A percentile compares a stretch with the other conserved stretches of the same genome.
Conservation (phyloP, 2,888 invertebrate genomes). For the Aporophyla nigra region DNA sequence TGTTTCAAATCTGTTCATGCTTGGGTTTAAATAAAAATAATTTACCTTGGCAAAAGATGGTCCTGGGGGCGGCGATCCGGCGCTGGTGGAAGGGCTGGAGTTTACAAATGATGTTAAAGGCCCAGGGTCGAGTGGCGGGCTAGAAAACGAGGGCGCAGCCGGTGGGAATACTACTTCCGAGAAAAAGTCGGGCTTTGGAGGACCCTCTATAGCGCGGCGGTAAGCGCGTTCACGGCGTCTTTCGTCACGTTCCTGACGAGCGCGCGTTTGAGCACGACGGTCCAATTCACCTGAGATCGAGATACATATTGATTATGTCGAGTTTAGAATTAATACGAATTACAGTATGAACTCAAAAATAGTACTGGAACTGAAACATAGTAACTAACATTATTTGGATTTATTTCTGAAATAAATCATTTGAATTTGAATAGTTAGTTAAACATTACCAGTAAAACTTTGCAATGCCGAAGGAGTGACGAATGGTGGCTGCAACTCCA, state of each 20-base stretch:
- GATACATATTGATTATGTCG: background rate
- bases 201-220: slow-evolving; percentile 93
- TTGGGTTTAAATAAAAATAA: background rate
- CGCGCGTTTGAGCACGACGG: slow-evolving; percentile 93
- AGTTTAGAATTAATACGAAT: background rate
- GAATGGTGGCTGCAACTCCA: slow-evolving; percentile 94
- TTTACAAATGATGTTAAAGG: slow-evolving; percentile 62
- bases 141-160: slow-evolving; percentile 73
- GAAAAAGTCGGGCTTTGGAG: slow-evolving; percentile 92
- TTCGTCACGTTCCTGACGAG: slow-evolving; percentile 94
- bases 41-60: slow-evolving; percentile 88
- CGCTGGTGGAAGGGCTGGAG: slow-evolving; percentile 68
- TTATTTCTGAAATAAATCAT: too few relatives aligned
- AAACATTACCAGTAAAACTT: slow-evolving; percentile 92
- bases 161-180: slow-evolving; percentile 84
- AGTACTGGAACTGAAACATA: background rate
- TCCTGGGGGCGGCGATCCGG: slow-evolving; percentile 77
- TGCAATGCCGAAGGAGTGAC: slow-evolving; percentile 93
- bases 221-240: slow-evolving; percentile 95
- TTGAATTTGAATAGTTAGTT: too few relatives aligned
- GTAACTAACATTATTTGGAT: too few relatives aligned
- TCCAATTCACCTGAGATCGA: slow-evolving; percentile 93
- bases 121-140: slow-evolving; percentile 69
- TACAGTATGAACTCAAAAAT: background rate
- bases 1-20: background rate